Conservation (phyloP, 2,797 vertebrate genomes). For the Graptemys geographica region DNA sequence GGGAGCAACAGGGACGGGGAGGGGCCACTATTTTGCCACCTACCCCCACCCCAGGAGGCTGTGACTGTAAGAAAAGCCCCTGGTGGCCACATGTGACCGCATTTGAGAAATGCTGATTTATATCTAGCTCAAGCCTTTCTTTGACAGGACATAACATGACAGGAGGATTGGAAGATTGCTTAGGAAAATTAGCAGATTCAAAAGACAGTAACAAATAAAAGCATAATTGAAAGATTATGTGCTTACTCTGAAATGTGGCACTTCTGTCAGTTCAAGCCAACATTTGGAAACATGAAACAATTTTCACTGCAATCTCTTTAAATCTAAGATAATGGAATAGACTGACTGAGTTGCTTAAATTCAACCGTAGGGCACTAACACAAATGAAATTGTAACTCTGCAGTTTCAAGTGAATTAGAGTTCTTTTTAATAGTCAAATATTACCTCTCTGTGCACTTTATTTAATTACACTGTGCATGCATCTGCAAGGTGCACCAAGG, state of each 20-base stretch:
- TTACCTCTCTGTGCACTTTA: background rate
- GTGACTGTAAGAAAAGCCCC: too few species aligned
- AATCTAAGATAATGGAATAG: background rate
- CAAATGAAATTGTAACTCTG: background rate
- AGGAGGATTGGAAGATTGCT: background rate
- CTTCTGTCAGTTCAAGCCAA: background rate
- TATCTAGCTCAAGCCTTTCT: background rate
- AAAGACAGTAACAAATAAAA: background rate
- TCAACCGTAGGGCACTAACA: background rate
- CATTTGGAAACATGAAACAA: background rate
- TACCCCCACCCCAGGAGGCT: too few species aligned
- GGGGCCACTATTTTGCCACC: too few species aligned
- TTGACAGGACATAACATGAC: background rate
- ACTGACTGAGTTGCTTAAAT: conserved; percentile 2
- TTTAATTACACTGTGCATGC: background rate
- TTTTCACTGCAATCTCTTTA: background rate
- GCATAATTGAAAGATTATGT: background rate
- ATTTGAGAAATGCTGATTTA: background rate
- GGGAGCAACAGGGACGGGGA: too few species aligned
- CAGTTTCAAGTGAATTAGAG: conserved; percentile 36
- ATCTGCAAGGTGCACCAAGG: background rate
- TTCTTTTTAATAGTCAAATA: background rate
- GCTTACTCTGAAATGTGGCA: background rate
- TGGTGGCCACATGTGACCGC: too few species aligned
- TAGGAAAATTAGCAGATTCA: conserved; percentile 4